Percentiles rank a stretch among this genome's conserved stretches.
These are phyloP conservation scores for Threskiornis aethiopicus DNA, from an alignment of 2,797 vertebrate genomes.

Conservation along the genomic window DNA sequence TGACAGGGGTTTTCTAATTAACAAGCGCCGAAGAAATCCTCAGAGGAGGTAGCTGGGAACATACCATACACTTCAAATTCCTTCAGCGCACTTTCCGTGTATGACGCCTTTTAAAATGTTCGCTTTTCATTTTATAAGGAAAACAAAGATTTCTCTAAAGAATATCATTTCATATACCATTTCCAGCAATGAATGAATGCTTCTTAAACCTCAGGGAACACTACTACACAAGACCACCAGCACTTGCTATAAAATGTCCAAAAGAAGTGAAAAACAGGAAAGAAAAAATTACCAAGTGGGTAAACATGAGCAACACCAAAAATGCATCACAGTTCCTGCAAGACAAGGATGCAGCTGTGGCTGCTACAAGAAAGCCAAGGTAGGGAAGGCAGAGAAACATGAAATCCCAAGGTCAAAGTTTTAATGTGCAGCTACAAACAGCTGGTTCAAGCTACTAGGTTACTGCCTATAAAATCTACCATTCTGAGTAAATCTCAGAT, in stretches of 20 bases:
- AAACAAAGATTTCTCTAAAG: neutral
- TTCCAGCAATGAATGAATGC: neutral
- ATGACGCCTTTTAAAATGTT: neutral
- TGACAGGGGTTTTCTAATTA: constrained; percentile 31
- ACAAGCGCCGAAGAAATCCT: constrained; percentile 35
- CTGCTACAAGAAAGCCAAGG: neutral
- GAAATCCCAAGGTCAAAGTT: no score
- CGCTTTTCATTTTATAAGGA: neutral
- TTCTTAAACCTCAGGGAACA: neutral
- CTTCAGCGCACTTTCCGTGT: neutral
- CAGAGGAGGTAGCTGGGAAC: neutral
- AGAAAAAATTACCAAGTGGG: neutral
- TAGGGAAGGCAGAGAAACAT: neutral
- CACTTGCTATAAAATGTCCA: neutral
- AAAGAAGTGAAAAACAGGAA: neutral
- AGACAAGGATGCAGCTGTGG: neutral
- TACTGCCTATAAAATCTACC: neutral
- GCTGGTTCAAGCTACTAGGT: neutral
- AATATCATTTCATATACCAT: neutral
- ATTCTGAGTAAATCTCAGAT: neutral
- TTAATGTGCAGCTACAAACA: neutral
- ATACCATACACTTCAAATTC: neutral
- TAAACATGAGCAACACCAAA: neutral
- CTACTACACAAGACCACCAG: neutral
- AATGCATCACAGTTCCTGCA: neutral